Percentiles rank a stretch among this genome's conserved stretches.
Evolutionary conservation across 1,140 invertebrate genomes (phyloP).

Genomic region (Chlorops oryzae): DNA sequence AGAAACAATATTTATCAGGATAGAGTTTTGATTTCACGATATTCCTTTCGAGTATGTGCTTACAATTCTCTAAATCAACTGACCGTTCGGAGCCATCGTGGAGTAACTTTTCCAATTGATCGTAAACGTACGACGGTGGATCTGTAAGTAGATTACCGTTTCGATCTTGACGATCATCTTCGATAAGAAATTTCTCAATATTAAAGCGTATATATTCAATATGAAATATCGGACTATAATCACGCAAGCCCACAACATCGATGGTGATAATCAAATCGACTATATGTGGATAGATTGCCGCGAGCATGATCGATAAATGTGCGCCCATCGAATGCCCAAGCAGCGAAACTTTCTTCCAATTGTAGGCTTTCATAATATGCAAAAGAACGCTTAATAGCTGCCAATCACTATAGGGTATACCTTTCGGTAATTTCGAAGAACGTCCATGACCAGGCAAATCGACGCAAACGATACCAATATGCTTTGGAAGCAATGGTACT

Average conservation of each 20-base stretch:
- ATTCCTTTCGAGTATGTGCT: conserved; percentile 54
- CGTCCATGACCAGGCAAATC: conserved; percentile 65
- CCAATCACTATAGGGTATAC: conserved; percentile 54
- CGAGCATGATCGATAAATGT: conserved; percentile 52
- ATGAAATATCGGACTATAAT: neutral
- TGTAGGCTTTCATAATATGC: conserved; percentile 55
- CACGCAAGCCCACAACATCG: conserved; percentile 53
- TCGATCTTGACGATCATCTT: conserved; percentile 21
- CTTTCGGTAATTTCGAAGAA: conserved; percentile 58
- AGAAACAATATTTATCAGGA: conserved; percentile 56
- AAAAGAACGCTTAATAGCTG: conserved; percentile 52
- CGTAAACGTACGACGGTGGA: conserved; percentile 54
- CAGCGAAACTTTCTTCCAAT: conserved; percentile 60
- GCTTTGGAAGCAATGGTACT: conserved; percentile 51
- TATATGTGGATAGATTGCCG: conserved; percentile 52
- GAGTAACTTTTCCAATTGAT: conserved; percentile 51
- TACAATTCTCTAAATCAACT: conserved; percentile 50
- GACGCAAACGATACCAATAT: conserved; percentile 57
- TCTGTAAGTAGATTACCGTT: conserved; percentile 29
- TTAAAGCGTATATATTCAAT: neutral
- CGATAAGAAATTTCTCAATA: conserved; percentile 12
- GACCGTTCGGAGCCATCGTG: conserved; percentile 50
- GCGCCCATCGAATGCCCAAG: conserved; percentile 61
- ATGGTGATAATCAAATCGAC: conserved; percentile 55
- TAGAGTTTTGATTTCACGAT: conserved; percentile 49